Evolutionary conservation across 2,113 vertebrate species (phyloP).

Genomic region (Lagenorhynchus albirostris): DNA sequence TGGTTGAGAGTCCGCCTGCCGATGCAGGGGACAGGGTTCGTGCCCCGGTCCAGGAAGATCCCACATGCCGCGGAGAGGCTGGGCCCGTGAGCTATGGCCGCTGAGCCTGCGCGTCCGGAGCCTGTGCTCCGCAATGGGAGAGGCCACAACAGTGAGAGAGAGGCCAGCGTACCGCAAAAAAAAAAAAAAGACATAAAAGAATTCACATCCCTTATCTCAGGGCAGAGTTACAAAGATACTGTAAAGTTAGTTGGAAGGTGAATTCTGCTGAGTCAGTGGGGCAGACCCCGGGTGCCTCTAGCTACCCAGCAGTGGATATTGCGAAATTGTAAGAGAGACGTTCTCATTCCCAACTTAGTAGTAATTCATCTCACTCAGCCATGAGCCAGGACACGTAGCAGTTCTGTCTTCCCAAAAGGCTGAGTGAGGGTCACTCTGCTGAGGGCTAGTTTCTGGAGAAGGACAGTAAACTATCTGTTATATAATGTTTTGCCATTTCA

Average conservation of each 20-base stretch:
- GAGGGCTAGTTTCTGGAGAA: neutral
- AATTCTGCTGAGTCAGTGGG: neutral
- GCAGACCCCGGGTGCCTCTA: neutral
- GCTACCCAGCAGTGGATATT: neutral
- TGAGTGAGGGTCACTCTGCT: neutral
- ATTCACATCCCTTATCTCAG: neutral
- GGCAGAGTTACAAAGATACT: neutral
- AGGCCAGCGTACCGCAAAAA: too few relatives aligned
- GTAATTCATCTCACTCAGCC: neutral
- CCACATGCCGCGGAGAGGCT: too few relatives aligned
- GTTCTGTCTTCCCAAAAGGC: neutral
- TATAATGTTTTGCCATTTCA: neutral
- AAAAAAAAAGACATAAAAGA: neutral
- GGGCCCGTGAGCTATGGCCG: too few relatives aligned
- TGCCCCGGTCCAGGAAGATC: too few relatives aligned
- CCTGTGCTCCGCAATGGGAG: too few relatives aligned
- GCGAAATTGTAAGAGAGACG: neutral
- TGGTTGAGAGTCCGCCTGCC: too few relatives aligned
- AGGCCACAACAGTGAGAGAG: too few relatives aligned
- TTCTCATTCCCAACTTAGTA: neutral
- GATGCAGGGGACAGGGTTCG: too few relatives aligned
- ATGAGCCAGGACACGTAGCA: neutral
- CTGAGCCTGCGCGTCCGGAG: too few relatives aligned
- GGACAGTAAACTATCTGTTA: neutral
- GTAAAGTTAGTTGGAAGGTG: neutral